phyloP scores from a whole-genome alignment of 2,797 vertebrate genomes.

The Eulemur rubriventer region DNA sequence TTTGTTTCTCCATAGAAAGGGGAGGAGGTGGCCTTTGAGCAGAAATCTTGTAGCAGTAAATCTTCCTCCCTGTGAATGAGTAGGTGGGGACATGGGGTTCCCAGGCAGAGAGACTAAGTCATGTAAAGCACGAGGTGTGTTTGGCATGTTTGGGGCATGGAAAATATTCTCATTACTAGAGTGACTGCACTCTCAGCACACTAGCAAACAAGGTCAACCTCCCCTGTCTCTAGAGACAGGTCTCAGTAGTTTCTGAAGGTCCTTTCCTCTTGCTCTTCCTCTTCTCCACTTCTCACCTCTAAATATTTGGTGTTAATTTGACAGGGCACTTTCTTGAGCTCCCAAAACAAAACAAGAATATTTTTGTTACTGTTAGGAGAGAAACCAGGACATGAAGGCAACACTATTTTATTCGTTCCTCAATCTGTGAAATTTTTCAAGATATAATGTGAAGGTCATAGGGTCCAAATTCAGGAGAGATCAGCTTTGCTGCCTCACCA shows the following conservation, averaged over 20 bases:
- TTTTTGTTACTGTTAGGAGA: neutral
- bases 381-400: conserved; percentile 34
- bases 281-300: neutral
- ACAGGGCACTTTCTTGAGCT: neutral
- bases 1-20: neutral
- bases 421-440: conserved; percentile 21
- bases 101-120: neutral
- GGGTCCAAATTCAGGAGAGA: neutral
- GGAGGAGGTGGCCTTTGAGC: neutral
- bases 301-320: conserved; percentile 59
- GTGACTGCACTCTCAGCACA: neutral
- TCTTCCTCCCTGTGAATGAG: neutral
- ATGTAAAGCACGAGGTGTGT: rapidly evolving
- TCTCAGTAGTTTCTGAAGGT: conserved; percentile 2
- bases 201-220: neutral
- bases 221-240: conserved; percentile 17
- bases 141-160: neutral
- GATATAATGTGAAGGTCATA: neutral
- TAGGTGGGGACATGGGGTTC: neutral
- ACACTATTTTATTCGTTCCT: conserved; percentile 1
- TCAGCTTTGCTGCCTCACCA: neutral
- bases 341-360: conserved; percentile 49
- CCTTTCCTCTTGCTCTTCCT: rapidly evolving
- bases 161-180: neutral
- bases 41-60: neutral